Percentiles rank a stretch among this genome's conserved stretches.
These are phyloP conservation scores for Cynopterus sphinx DNA, from an alignment of 2,797 vertebrate genomes.

Conservation along the genomic window DNA sequence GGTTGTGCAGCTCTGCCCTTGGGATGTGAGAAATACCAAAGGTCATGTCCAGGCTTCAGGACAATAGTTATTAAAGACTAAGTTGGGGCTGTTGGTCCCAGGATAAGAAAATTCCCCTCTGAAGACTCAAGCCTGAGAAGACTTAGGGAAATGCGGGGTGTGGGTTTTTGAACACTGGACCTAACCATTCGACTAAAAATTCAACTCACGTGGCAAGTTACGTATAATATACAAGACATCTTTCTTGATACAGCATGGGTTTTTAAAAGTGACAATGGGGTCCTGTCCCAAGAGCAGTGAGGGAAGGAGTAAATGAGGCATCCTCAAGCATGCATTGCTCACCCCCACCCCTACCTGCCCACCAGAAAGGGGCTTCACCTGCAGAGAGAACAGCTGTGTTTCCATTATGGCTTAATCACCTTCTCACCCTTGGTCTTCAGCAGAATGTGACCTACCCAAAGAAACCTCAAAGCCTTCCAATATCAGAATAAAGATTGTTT, in stretches of 20 bases:
- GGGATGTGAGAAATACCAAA: not conserved
- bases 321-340: not conserved
- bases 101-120: not conserved
- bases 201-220: not conserved
- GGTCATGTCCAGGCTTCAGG: not conserved
- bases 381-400: not conserved
- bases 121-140: not conserved
- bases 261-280: not conserved
- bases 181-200: not conserved
- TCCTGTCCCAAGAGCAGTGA: not conserved
- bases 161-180: not conserved
- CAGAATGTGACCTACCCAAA: not conserved
- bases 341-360: too few species aligned
- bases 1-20: not conserved
- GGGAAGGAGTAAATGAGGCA: not conserved
- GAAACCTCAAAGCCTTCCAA: not conserved
- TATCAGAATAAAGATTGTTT: not conserved
- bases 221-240: not conserved
- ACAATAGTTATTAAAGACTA: not conserved
- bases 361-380: not conserved
- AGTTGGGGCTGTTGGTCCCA: not conserved
- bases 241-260: not conserved
- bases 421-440: not conserved
- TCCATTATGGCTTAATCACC: not conserved
- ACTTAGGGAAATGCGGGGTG: not conserved